Evolutionary conservation across 2,113 vertebrate genomes (phyloP), one percentile per base, ranked within the genome.

Genomic region (Lonchura striata): DNA sequence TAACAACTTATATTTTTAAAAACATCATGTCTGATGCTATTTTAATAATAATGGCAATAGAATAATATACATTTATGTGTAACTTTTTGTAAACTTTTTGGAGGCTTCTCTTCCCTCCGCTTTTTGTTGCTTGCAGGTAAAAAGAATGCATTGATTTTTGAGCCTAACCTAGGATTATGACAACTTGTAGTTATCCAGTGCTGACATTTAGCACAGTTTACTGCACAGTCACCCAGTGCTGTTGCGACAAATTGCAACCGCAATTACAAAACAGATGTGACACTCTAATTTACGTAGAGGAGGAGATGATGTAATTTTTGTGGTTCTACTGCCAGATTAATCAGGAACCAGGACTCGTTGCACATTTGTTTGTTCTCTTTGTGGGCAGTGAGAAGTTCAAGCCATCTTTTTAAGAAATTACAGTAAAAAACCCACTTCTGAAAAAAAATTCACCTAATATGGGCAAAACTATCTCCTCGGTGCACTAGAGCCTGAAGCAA

Each of bases 171-270:
- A 70, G 22, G 23, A 25, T 86, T 92, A n/a, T 59, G 64, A 66
- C 80, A n/a, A 33, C 27, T 69, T 69, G 28, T 33, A 33, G 31
- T 88, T 77, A 65, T 23, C 76, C 25, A 11, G 0, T 35, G 23
- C 37, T 96, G 86, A 93, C 86, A 74, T 90, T 92, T 93, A 39
- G 50, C 90, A 92, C n/a, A 66, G 47, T 93, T 92, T 78, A 64
- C 54, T 77, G 46, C 3, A 10, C 47, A 76, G 66, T 61, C 71
- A 72, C 25, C 21, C 65, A 44, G 42, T 52, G 31, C 33, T 88
- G 7, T 72, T 93, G 75, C 0, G 0, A 54, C 2, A 6, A 66
- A 77, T 76, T 93, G 76, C 39, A 78, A 42, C 69, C 84, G 77
- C 27, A 70, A 31, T 88, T 94, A 54, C 83, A 76, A 86, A 94